Evolutionary conservation across 2,888 invertebrate species (phyloP), one percentile per base, ranked within the genome.

Genomic region (Chydorus sphaericus): DNA sequence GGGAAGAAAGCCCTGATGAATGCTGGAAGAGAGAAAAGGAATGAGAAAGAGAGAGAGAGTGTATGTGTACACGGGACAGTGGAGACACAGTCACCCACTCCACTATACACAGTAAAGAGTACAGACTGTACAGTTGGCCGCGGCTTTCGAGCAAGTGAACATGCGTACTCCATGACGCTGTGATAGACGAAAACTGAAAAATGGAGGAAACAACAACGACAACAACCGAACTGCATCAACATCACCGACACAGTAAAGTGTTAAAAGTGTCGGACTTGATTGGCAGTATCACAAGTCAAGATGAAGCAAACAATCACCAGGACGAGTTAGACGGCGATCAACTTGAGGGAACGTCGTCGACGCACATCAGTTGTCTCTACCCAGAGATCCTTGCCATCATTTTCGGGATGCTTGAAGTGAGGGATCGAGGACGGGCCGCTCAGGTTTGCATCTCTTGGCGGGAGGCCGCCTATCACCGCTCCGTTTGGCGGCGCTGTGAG

Each of bases 401-500:
- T 68, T 94, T 94, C 71, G 82, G 86, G 66, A 82, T 89, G 70
- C 74, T 94, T 68, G 84, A 88, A 55, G 87, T 91, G 44, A 75
- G 83, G 62, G 93, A 92, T 71, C 81, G 89, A 67, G 93, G 93
- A 2, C 77, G 87, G 44, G 92, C 85, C 20, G 89, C 92, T 3
- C 90, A 90, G 72, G 72, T 73, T 33, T 73, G 72, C 62, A 59
- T 80, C 57, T 75, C 85, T 58, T 94, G 93, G 92, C 75, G 90
- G 59, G 92, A 93, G 67, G 92, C 92, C 48, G 85, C 89, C 30
- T 92, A 93, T 71, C 83, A 87, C 64, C 84, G 89, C 64, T 85
- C 85, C 38, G 91, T 94, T 20, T 94, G 94, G 94, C 81, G 88
- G 62, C 90, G 90, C 54, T 90, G 91, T 31, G 90, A 91, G 68